Evolutionary conservation across 2,113 vertebrate genomes (phyloP), one percentile per base, ranked within the genome.

Genomic region (Rhinogobius similis): DNA sequence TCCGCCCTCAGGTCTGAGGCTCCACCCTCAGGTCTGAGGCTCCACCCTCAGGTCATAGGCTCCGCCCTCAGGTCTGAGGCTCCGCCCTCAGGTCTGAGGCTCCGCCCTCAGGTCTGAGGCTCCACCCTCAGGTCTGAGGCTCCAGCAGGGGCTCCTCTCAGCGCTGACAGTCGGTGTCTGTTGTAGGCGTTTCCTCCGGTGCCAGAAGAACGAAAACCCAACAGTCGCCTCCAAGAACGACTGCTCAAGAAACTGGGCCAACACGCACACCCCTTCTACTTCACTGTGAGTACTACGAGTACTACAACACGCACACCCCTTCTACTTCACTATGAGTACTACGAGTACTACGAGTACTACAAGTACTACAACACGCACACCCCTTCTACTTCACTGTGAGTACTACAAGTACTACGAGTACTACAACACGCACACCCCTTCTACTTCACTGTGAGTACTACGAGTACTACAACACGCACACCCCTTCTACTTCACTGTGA

Each of bases 181-280:
- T 39, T 12, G 27, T 53, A 91, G 90, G 95, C 95, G 24, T 96
- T 94, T 72, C 95, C 95, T 20, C 94, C 95, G 0, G 83, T 90
- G 10, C 91, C 94, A 0, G 94, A 94, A 76, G 93, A 94, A 27
- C 84, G 89, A 50, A 94, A 93, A 68, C 87, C 94, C 8, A 91
- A 92, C 84, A 94, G 93, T 66, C 95, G 96, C 13, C 93, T 97
- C 38, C 96, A 97, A 89, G 95, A 97, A 73, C 82, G 95, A 38
- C 93, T 97, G 70, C 90, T 97, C 80, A 95, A 94, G 91, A 96
- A 96, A 80, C 87, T 96, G 23, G 96, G 95, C 13, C 92, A 94
- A 41, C 92, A 96, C 12, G 96, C 95, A 1, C 93, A 96, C 72
- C 96, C 96, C 21, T 96, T 97, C 87, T 94, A 94, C 87, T 96